Evolutionary conservation across 2,113 vertebrate genomes (phyloP), one percentile per base, ranked within the genome.

Genomic region (Diadophis punctatus): DNA sequence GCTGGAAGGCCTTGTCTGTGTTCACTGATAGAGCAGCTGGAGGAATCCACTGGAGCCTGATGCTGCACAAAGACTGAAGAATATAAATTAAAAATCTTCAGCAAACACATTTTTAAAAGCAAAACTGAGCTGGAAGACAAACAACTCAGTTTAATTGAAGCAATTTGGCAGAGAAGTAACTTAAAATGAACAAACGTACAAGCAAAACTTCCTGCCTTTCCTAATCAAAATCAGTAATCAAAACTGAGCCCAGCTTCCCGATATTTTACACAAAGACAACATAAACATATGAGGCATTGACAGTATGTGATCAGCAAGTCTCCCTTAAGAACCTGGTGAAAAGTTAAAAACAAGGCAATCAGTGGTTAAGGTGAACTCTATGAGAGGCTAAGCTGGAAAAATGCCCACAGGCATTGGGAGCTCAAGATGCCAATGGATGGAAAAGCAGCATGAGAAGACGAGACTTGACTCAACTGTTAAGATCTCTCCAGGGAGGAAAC

Each of bases 321-420:
- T 92, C 94, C 94, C 93, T 95, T 94, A 96, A 94, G 63, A 95
- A 88, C 86, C 94, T 89, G 94, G 91, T 94, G 94, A 90, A 94
- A 93, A 95, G 96, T 85, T 90, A 95, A 91, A 43, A 96, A 93
- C 87, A 96, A 97, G 95, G 96, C 96, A 95, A 95, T 95, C 87
- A 80, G 96, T 96, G 97, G 95, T 95, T 96, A 80, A 96, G 91
- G 84, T 95, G 92, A 96, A 90, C 93, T 90, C 90, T 88, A 93
- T 90, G 60, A 0, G 93, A 92, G 94, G 92, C 60, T 63, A 86
- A 92, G 49, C 91, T 34, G 93, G 91, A 95, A 90, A 60, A 46
- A 94, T 1, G 25, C 90, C 87, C 86, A 52, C 88, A 0, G 90
- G 94, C 94, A 60, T 90, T 89, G 94, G n/a, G 16, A 30, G 90